These are phyloP conservation scores for Siderastrea siderea DNA, from an alignment of 92 coral and sea anemone species.

Conservation along the genomic window DNA sequence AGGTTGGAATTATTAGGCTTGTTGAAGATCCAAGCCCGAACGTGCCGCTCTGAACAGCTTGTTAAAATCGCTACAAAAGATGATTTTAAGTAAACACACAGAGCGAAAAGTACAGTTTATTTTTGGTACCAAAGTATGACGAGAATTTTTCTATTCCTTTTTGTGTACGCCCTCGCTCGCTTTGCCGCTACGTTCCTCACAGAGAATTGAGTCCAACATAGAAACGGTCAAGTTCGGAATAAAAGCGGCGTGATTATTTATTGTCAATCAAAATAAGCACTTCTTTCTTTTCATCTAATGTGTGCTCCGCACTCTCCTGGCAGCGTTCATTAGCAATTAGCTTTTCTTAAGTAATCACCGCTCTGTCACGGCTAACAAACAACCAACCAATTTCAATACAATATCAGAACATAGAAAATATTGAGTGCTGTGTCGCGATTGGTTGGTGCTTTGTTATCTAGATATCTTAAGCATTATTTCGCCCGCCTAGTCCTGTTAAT, in stretches of 20 bases:
- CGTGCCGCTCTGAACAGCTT: not conserved
- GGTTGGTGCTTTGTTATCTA: slow-evolving; percentile 75
- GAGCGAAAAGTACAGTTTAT: not conserved
- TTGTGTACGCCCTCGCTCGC: not conserved
- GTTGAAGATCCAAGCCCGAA: slow-evolving; percentile 5
- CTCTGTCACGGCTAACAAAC: slow-evolving; percentile 86
- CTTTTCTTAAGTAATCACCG: slow-evolving; percentile 87
- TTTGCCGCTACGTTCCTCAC: slow-evolving; percentile 6
- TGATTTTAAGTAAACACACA: not conserved
- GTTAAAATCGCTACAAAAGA: not conserved
- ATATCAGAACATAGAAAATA: slow-evolving; percentile 87
- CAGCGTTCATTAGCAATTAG: slow-evolving; percentile 76
- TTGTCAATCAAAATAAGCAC: slow-evolving; percentile 86
- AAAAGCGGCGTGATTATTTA: slow-evolving; percentile 47
- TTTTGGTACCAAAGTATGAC: not conserved
- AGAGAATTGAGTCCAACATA: slow-evolving; percentile 33
- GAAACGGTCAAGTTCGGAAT: slow-evolving; percentile 21
- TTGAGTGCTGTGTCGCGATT: slow-evolving; percentile 68
- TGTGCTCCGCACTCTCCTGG: slow-evolving; percentile 59
- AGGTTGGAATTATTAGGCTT: slow-evolving; percentile 18
- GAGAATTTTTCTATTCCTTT: not conserved
- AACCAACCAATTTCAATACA: slow-evolving; percentile 86
- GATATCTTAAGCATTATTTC: slow-evolving; percentile 84
- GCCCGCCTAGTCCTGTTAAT: slow-evolving; percentile 87
- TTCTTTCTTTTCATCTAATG: slow-evolving; percentile 66